phyloP scores from a whole-genome alignment of 2,888 invertebrate genomes.

The Pomacea canaliculata region DNA sequence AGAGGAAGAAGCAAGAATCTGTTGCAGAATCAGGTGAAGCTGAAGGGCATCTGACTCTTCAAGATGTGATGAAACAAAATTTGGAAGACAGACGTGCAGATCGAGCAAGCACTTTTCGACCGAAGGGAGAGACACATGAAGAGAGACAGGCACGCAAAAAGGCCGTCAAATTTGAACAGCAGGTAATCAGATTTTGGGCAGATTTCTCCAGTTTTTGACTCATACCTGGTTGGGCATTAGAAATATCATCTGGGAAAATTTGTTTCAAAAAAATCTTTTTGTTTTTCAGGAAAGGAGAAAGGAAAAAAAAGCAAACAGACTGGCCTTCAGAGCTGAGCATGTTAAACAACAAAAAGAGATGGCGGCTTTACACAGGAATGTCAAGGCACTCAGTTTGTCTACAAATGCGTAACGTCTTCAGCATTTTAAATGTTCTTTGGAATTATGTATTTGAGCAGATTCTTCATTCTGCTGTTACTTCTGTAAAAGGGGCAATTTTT shows the following conservation, averaged over 20 bases:
- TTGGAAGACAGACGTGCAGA: slow-evolving; percentile 42
- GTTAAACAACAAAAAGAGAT: slow-evolving; percentile 57
- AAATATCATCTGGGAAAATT: no score
- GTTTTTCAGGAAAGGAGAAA: slow-evolving; percentile 60
- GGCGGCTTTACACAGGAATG: slow-evolving; percentile 26
- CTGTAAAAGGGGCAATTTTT: no score
- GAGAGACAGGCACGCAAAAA: slow-evolving; percentile 63
- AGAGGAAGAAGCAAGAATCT: slow-evolving; percentile 49
- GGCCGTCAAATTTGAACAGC: slow-evolving; percentile 64
- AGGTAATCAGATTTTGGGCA: slow-evolving; percentile 37
- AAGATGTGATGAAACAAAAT: slow-evolving; percentile 52
- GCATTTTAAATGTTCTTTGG: not conserved
- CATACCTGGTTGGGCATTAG: no score
- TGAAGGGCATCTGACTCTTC: slow-evolving; percentile 54
- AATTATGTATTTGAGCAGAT: no score
- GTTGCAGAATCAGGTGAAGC: slow-evolving; percentile 54
- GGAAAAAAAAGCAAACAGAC: slow-evolving; percentile 66
- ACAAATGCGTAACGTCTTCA: not conserved
- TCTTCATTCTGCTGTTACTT: no score
- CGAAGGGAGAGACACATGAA: slow-evolving; percentile 60
- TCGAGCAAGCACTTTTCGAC: slow-evolving; percentile 55
- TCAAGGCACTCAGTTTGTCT: slow-evolving; percentile 22
- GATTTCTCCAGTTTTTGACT: no score
- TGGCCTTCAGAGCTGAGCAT: slow-evolving; percentile 63
- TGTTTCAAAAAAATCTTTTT: not conserved